Conservation (phyloP, 2,797 vertebrate genomes). For the Anas georgica region DNA sequence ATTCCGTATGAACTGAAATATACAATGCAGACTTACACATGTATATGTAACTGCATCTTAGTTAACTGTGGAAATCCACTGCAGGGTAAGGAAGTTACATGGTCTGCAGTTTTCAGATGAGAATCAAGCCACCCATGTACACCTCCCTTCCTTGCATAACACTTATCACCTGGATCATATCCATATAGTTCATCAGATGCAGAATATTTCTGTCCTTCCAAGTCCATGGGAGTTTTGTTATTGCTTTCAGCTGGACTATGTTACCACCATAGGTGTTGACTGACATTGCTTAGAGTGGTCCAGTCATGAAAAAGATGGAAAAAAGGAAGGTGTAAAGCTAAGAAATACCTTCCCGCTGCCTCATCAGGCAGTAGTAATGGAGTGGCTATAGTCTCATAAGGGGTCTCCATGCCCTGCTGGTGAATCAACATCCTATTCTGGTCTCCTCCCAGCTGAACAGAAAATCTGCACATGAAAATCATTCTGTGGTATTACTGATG, state of each 20-base stretch:
- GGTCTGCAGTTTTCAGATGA: background rate
- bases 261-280: fast-evolving
- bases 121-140: background rate
- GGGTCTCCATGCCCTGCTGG: background rate
- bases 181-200: background rate
- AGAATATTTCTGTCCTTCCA: background rate
- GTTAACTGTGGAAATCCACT: background rate
- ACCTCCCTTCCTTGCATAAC: no score
- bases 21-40: background rate
- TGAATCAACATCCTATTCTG: background rate
- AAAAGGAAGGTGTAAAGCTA: background rate
- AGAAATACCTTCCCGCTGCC: no score
- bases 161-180: fast-evolving
- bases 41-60: fast-evolving
- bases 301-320: background rate
- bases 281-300: background rate
- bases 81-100: background rate
- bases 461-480: background rate
- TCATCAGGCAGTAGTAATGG: background rate
- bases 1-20: background rate
- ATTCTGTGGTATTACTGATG: background rate
- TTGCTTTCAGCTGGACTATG: background rate
- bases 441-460: background rate
- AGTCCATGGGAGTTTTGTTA: background rate
- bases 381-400: background rate